Evolutionary conservation across 2,888 invertebrate species (phyloP), one percentile per base, ranked within the genome.

Genomic region (Lordiphosa andalusiaca): DNA sequence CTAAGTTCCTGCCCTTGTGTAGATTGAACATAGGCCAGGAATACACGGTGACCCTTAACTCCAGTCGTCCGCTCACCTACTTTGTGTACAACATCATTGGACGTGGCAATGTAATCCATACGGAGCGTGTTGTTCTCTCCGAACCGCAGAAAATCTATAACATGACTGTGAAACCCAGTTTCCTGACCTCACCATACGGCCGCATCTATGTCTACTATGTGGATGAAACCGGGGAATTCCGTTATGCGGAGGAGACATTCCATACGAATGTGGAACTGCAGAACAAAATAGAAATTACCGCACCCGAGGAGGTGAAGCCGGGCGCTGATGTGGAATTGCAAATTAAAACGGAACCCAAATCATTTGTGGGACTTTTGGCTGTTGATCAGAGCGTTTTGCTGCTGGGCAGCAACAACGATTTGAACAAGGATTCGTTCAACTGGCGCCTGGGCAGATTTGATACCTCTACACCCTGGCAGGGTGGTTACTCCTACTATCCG

Each of bases 281-380:
- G 56, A 86, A 86, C 30, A 23, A 93, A 93, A 92, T 95, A 33
- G 92, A 94, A 6, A 91, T 95, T 4, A 91, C 92, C 65, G 90
- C 93, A 0, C 92, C 91, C n/a, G 90, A 90, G 4, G 92, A 93
- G 88, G 93, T 93, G 0, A 93, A 93, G 61, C 97, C 97, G 0
- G 95, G 95, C 48, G 92, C 93, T 10, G 91, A 93, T 56, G 93
- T 98, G 4, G 94, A 95, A 68, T 90, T 98, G 6, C 92, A 93
- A 4, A 93, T 98, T 16, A 91, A 92, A n/a, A 94, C 98, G 0
- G 94, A 94, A 77, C 94, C 96, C 0, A 94, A 96, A 77, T 96
- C 98, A 0, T 94, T 94, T 73, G 94, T 98, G 3, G 97, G 96
- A 1, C 90, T 98, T 6, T 89, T 97, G 68, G 98, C 96, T 0